Evolutionary conservation across 1,140 invertebrate species (phyloP).

Genomic region (Cyclargus thomasi): DNA sequence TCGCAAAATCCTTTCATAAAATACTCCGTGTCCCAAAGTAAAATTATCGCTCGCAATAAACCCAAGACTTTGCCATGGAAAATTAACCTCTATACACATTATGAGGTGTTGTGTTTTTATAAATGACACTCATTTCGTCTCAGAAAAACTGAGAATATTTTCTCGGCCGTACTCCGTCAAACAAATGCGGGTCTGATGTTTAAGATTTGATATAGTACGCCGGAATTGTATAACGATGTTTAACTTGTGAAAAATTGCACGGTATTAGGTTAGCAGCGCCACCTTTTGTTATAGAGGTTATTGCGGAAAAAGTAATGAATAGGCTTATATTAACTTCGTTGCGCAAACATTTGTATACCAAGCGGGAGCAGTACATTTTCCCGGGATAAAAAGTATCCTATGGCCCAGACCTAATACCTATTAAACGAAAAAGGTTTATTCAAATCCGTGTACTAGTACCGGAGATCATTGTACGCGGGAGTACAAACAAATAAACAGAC

Average conservation of each 20-base stretch:
- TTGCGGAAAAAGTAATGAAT: too few relatives aligned
- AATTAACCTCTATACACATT: slow-evolving; percentile 1
- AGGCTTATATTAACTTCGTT: too few relatives aligned
- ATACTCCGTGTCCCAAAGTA: background rate
- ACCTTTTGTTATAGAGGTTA: background rate
- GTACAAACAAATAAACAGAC: too few relatives aligned
- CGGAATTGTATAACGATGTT: background rate
- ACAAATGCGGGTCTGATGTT: background rate
- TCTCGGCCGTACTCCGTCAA: background rate
- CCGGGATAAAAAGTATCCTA: too few relatives aligned
- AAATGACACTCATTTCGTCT: background rate
- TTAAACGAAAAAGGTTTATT: too few relatives aligned
- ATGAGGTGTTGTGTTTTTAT: background rate
- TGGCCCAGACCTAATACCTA: too few relatives aligned
- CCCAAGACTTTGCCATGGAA: background rate
- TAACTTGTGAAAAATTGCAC: background rate
- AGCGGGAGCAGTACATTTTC: too few relatives aligned
- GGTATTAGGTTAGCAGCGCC: background rate
- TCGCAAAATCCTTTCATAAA: background rate
- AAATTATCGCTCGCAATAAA: background rate
- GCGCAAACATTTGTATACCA: too few relatives aligned
- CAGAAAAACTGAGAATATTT: slow-evolving; percentile 1
- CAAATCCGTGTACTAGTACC: too few relatives aligned
- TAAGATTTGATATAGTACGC: too few relatives aligned
- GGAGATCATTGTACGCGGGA: too few relatives aligned